Percentiles rank a stretch among this genome's conserved stretches.
Conservation (phyloP, 2,113 vertebrate genomes). For the Siphamia tubifer region DNA sequence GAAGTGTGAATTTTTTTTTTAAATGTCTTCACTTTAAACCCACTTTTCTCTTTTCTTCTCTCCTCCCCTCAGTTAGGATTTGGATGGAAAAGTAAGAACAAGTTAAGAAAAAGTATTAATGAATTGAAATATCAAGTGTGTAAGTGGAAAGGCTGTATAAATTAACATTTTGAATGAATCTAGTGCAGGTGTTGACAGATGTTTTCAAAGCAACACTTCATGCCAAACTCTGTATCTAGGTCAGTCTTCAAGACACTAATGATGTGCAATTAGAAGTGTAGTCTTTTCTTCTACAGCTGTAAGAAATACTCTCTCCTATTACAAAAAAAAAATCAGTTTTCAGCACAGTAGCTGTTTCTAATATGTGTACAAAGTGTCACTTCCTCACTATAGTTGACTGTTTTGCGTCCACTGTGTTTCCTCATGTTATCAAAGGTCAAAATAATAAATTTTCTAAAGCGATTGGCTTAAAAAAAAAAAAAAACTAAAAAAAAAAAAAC, state of each 20-base stretch:
- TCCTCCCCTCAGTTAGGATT: neutral
- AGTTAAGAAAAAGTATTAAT: no score
- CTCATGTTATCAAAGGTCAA: slow-evolving; percentile 10
- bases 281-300: neutral
- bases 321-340: neutral
- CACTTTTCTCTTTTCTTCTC: neutral
- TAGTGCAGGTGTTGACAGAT: no score
- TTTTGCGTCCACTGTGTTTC: slow-evolving; percentile 1
- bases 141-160: neutral
- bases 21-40: neutral
- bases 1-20: no score
- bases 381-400: neutral
- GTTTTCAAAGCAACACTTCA: no score
- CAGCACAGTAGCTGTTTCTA: neutral
- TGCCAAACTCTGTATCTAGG: no score
- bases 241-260: no score
- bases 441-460: slow-evolving; percentile 22
- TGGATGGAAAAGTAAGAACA: no score
- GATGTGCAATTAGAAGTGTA: neutral
- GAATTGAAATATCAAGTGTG: neutral
- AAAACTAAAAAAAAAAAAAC: slow-evolving; percentile 30
- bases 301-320: no score
- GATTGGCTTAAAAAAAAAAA: slow-evolving; percentile 17
- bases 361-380: neutral
- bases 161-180: neutral